Base-by-base conservation (phyloP, 2,888 invertebrate genomes). In the Serripes groenlandicus region DNA sequence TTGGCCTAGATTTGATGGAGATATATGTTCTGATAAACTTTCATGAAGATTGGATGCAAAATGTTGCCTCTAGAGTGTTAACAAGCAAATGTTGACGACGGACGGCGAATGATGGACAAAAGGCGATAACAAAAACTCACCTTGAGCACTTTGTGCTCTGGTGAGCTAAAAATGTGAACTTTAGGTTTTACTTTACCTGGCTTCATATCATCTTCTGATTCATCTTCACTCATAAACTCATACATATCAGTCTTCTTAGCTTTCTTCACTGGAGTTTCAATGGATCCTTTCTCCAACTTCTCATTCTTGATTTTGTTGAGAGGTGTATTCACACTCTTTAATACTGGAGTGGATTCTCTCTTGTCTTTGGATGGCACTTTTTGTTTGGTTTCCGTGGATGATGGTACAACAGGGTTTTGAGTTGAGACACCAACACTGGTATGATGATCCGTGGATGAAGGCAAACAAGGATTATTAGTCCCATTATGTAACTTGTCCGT, bases 181-280 rank as follows among this genome's bases (percentile, higher is more conserved):
- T n/a, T n/a, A n/a, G n/a, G n/a, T 42, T 42, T 18, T 15, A 62
- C 4, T 34, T 42, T 71, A 86, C 86, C 86, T 77, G 86, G 86
- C 30, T 75, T 81, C 86, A 86, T 86, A 62, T 86, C 81, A 72
- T 92, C 91, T 35, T 85, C 90, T 11, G 90, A 91, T 52, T 92
- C 92, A 34, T 92, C 91, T 75, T 92, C 92, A 30, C 91, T 91
- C 79, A 91, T 90, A 77, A 92, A 92, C 78, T 92, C 92, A 58
- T 92, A 92, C 81, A 92, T 82, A 75, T 91, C 90, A 7, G 83
- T 83, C 49, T 79, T 85, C 82, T 84, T 82, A 9, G 78, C 37
- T 58, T 84, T 86, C 74, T 62, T 54, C 23, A 30, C 42, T 21
- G 69, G 60, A 5, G 68, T 7, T 23, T 72, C 76, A 32, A 60